Conservation (phyloP, 2,888 invertebrate genomes). For the Phalangium opilio region DNA sequence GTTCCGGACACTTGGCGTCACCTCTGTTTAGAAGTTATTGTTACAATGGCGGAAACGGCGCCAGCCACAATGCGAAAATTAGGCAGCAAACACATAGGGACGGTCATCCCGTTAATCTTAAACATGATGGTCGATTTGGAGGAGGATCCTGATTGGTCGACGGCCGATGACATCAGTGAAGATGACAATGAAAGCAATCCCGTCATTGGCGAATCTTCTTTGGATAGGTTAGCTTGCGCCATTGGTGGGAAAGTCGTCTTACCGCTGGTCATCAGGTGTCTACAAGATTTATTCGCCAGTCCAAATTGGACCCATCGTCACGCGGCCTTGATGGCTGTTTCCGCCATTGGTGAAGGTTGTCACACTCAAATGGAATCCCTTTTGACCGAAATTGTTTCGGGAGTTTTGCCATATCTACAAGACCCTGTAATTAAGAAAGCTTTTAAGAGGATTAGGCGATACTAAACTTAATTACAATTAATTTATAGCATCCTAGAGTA, state of each 20-base stretch:
- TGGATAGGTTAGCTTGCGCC: slow-evolving; percentile 94
- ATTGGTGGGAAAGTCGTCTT: slow-evolving; percentile 85
- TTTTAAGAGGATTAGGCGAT: background rate
- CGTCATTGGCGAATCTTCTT: slow-evolving; percentile 86
- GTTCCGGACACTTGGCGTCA: slow-evolving; percentile 54
- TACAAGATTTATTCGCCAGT: slow-evolving; percentile 71
- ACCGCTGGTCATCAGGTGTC: slow-evolving; percentile 65
- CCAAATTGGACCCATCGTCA: slow-evolving; percentile 38
- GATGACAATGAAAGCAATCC: slow-evolving; percentile 90
- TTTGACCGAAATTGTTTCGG: slow-evolving; percentile 81
- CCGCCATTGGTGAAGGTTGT: slow-evolving; percentile 95
- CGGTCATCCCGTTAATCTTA: slow-evolving; percentile 58
- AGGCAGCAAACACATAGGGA: slow-evolving; percentile 59
- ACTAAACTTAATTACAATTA: background rate
- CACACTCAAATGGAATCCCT: slow-evolving; percentile 94
- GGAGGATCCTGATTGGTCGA: slow-evolving; percentile 76
- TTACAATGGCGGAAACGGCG: slow-evolving; percentile 75
- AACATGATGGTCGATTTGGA: slow-evolving; percentile 91
- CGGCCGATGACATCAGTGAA: slow-evolving; percentile 60
- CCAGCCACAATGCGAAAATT: slow-evolving; percentile 92
- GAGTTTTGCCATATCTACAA: slow-evolving; percentile 65
- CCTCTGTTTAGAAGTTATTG: slow-evolving; percentile 72
- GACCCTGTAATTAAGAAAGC: slow-evolving; percentile 49
- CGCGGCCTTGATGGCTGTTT: slow-evolving; percentile 96
- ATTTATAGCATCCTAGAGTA: slow-evolving; percentile 62